Evolutionary conservation across 2,797 vertebrate genomes (phyloP), one percentile per base, ranked within the genome.

Genomic region (Arvicola amphibius): DNA sequence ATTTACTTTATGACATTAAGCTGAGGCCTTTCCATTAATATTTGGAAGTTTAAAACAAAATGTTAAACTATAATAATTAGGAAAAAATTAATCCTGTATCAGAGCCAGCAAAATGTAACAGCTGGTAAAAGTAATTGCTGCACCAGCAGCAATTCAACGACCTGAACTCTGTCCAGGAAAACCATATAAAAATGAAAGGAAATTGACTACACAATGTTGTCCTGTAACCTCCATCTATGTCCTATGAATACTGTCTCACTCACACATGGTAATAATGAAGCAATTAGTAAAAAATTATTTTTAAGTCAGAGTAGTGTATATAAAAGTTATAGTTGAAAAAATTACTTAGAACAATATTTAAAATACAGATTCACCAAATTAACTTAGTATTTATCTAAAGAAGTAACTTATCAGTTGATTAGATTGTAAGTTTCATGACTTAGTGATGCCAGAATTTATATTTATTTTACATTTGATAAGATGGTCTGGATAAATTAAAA

Each of bases 51-150:
- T 65, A 48, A 80, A 46, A 61, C 34, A 90, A 96, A 88, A 71
- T 86, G 1, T 69, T 95, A 32, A 40, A 23, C 92, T 86, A 88
- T 4, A 83, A 37, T 84, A 78, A 71, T 71, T 87, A 76, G 11
- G 94, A 95, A 95, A 12, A 97, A 97, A 40, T 17, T 85, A 6
- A 80, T 29, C 37, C 37, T 97, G 40, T 73, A 13, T 1, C 43
- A 74, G 0, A 34, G 59, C 83, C 32, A 86, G n/a, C 21, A 86
- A 74, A 74, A 88, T 59, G 29, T 13, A 32, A 74, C 69, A 59
- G 25, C 51, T 43, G 48, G 5, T 59, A 43, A 88, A 74, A 0
- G 37, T 43, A 59, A 40, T 59, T 40, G 14, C 27, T 59, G 16
- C 29, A 43, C 3, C 27, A 53, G 17, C 27, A 84, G 17, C 17